Evolutionary conservation across 2,113 vertebrate genomes (phyloP).

Genomic region (Seriola aureovittata): DNA sequence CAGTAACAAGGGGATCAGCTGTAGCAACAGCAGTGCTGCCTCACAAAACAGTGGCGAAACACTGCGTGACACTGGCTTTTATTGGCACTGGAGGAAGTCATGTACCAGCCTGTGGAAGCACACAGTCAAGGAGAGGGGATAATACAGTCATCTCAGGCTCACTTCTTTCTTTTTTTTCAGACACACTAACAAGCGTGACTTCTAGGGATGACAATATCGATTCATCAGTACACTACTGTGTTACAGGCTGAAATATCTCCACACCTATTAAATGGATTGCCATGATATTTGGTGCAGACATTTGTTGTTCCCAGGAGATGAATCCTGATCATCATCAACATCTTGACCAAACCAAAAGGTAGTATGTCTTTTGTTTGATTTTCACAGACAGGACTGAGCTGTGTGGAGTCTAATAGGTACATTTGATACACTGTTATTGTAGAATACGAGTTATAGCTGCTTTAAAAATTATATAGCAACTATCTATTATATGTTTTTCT

Average conservation of each 20-base stretch:
- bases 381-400: background rate
- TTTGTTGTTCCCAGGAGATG: background rate
- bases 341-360: background rate
- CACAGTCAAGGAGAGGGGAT: background rate
- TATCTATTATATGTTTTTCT: too few relatives aligned
- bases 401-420: background rate
- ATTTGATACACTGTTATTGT: too few relatives aligned
- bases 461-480: too few relatives aligned
- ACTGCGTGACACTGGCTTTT: conserved; percentile 1
- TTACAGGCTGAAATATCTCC: background rate
- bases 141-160: background rate
- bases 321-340: background rate
- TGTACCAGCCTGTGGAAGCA: background rate
- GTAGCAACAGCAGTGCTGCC: conserved; percentile 46
- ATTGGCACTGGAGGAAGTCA: conserved; percentile 7
- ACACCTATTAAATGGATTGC: background rate
- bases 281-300: background rate
- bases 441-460: too few relatives aligned
- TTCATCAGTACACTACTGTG: background rate
- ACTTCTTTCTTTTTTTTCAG: background rate
- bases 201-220: background rate
- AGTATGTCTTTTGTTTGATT: background rate
- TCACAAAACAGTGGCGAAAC: conserved; percentile 47
- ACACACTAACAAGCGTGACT: background rate
- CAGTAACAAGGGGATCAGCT: conserved; percentile 61